Conservation (phyloP, 2,888 invertebrate genomes). For the Morpho achilles region DNA sequence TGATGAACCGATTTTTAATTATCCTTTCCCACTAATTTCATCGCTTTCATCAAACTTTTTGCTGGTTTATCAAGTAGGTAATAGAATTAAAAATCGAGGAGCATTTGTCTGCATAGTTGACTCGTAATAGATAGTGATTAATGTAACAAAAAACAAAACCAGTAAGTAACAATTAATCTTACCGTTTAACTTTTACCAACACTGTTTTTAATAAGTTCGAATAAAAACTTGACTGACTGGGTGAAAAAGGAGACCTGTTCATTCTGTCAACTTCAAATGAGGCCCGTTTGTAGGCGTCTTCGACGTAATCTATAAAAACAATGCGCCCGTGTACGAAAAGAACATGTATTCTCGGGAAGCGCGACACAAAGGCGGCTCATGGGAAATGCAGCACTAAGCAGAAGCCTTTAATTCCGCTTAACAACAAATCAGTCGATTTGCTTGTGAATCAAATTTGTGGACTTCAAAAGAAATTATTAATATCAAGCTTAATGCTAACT, state of each 20-base stretch:
- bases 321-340: constrained; percentile 30
- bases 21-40: too few species aligned
- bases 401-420: constrained; percentile 46
- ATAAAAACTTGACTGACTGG: constrained; percentile 6
- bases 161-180: neutral
- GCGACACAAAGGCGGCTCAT: constrained; percentile 34
- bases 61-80: too few species aligned
- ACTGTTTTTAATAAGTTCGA: constrained; percentile 3
- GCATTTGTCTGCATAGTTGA: too few species aligned
- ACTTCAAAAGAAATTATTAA: neutral
- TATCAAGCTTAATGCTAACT: too few species aligned
- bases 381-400: constrained; percentile 30
- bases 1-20: too few species aligned
- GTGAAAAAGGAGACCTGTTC: constrained; percentile 9
- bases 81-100: too few species aligned
- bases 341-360: constrained; percentile 35
- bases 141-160: too few species aligned
- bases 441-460: neutral
- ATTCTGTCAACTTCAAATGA: constrained; percentile 15
- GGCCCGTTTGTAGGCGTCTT: constrained; percentile 23
- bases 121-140: too few species aligned
- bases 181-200: constrained; percentile 2
- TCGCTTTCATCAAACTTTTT: too few species aligned
- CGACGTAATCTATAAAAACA: constrained; percentile 36
- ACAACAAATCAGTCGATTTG: constrained; percentile 42